These are phyloP conservation scores for Phthorimaea operculella DNA, from an alignment of 1,140 invertebrate species.

Conservation along the genomic window DNA sequence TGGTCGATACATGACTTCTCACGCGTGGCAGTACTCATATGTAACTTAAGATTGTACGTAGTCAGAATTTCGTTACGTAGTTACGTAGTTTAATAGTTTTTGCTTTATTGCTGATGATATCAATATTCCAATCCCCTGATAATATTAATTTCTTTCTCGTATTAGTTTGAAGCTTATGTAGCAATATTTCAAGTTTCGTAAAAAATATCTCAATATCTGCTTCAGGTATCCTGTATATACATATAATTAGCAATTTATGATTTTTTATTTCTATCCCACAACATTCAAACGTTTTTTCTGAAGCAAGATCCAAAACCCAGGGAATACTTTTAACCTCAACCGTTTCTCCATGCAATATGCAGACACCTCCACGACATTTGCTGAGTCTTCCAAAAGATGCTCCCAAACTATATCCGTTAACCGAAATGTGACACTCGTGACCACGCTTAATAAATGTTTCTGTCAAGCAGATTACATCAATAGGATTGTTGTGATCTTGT, in stretches of 20 bases:
- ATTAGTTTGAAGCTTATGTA: background rate
- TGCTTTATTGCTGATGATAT: background rate
- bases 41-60: background rate
- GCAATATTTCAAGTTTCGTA: background rate
- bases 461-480: background rate
- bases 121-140: background rate
- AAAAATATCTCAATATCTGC: slow-evolving; percentile 1
- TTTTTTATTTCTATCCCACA: background rate
- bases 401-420: background rate
- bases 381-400: background rate
- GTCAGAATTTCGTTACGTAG: background rate
- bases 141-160: background rate
- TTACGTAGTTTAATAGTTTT: background rate
- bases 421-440: background rate
- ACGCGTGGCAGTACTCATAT: slow-evolving; percentile 1
- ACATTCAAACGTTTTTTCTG: background rate
- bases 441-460: background rate
- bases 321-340: background rate
- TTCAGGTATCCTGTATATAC: background rate
- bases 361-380: background rate
- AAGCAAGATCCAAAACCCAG: background rate
- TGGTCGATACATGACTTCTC: slow-evolving; percentile 1
- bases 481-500: background rate
- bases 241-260: background rate
- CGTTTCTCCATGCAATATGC: background rate